Base-by-base conservation (phyloP, 92 coral and sea anemone species). In the Siderastrea siderea region DNA sequence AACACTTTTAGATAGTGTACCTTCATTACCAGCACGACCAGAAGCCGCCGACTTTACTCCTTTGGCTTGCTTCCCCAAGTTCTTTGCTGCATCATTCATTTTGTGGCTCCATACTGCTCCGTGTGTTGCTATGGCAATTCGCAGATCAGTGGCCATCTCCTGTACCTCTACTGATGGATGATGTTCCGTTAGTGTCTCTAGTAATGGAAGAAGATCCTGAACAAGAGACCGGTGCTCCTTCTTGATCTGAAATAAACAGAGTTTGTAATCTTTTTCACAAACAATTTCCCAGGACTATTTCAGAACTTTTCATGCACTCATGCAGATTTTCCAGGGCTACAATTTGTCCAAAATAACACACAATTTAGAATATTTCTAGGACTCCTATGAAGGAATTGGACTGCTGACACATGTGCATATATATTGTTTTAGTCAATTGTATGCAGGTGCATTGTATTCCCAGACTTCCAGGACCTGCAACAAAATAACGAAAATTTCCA, bases 61-160 rank as follows among this genome's bases (percentile, higher is more conserved):
- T 5, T n/a, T 74, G 4, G 52, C 48, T 67, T 77, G 76, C 46
- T 88, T 86, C 2, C 93, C 96, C 67, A 90, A 65, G 72, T 74
- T 89, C 68, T 89, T 88, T 10, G 96, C 92, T 1, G 90, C 93
- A 7, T 79, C 90, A 43, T 92, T 86, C 84, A 91, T 77, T 88
- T 87, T 90, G 65, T 97, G 94, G 49, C 94, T 92, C 96, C 96
- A 97, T 74, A 97, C 98, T 10, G 95, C 97, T 49, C 95, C 92
- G 19, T 94, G 94, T 38, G 99, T 97, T 78, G 96, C 96, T 90
- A 97, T 94, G 83, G 98, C 92, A 80, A 97, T 93, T 44, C 94
- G 91, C 67, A 97, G 76, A 76, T 97, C 99, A 65, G 82, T 90
- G 1, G 99, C 96, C 96, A 96, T 94, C 12, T 94, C 96, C 62